Conservation (phyloP, 2,888 invertebrate species). For the Phasia obesa region DNA sequence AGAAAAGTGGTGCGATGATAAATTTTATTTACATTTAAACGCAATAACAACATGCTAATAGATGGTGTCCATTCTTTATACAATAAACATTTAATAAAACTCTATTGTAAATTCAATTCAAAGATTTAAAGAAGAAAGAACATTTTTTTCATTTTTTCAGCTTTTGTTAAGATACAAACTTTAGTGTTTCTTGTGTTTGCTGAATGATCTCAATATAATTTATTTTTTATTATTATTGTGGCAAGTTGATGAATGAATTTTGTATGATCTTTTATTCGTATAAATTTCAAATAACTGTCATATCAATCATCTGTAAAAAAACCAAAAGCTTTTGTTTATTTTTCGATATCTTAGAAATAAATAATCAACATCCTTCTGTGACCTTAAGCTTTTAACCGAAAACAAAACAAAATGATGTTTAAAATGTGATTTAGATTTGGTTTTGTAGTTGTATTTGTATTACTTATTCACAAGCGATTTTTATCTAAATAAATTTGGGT, state of each 20-base stretch:
- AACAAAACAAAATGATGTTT: too few relatives aligned
- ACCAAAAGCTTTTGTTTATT: not conserved
- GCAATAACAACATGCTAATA: not conserved
- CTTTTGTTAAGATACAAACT: too few relatives aligned
- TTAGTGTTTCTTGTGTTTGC: not conserved
- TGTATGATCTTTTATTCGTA: slow-evolving; percentile 32
- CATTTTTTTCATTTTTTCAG: too few relatives aligned
- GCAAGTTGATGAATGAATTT: slow-evolving; percentile 35
- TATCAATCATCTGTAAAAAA: not conserved
- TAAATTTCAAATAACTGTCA: slow-evolving; percentile 61
- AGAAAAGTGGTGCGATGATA: not conserved
- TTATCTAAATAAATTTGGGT: too few relatives aligned
- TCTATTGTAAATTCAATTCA: too few relatives aligned
- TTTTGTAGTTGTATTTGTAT: too few relatives aligned
- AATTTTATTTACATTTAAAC: not conserved
- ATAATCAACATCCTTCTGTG: too few relatives aligned
- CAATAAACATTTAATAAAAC: too few relatives aligned
- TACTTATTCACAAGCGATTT: too few relatives aligned
- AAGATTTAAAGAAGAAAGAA: too few relatives aligned
- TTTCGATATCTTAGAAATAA: not conserved
- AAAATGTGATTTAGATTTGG: too few relatives aligned
- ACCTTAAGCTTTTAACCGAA: too few relatives aligned
- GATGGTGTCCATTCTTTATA: not conserved
- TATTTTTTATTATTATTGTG: not conserved
- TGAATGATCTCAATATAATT: not conserved